Evolutionary conservation across 2,888 invertebrate genomes (phyloP).

Genomic region (Microctonus brassicae): DNA sequence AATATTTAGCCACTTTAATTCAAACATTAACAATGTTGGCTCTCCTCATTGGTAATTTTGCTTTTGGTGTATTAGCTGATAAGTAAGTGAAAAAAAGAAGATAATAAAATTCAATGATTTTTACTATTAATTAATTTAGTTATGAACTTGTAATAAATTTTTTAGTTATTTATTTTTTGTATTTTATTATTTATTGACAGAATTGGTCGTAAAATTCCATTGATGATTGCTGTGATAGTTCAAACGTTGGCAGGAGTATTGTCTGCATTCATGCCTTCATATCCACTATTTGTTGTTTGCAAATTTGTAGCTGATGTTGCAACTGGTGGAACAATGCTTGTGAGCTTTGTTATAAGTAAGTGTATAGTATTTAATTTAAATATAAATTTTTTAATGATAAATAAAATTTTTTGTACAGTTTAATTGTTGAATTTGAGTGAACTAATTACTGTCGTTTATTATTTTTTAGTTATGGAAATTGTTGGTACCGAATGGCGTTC

Average conservation of each 20-base stretch:
- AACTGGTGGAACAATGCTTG: constrained; percentile 78
- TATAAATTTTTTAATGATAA: constrained; percentile 23
- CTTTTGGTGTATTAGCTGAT: constrained; percentile 73
- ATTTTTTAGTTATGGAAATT: constrained; percentile 73
- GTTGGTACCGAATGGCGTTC: constrained; percentile 72
- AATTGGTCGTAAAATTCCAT: constrained; percentile 76
- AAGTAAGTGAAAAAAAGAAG: constrained; percentile 62
- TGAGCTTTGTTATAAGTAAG: constrained; percentile 75
- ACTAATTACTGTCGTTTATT: constrained; percentile 25
- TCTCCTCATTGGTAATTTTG: constrained; percentile 72
- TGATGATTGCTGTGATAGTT: constrained; percentile 73
- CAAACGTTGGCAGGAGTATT: constrained; percentile 73
- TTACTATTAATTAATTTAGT: not conserved
- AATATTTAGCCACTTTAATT: constrained; percentile 72
- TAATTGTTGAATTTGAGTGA: too few relatives aligned
- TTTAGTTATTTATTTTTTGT: too few relatives aligned
- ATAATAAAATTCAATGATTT: not conserved
- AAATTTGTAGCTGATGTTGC: constrained; percentile 75
- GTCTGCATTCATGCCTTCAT: constrained; percentile 73
- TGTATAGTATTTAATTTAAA: constrained; percentile 32
- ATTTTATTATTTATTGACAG: constrained; percentile 68
- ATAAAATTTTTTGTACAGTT: too few relatives aligned
- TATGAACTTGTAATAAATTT: not conserved
- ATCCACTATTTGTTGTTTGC: constrained; percentile 74
- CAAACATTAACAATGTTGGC: constrained; percentile 74